phyloP scores from a whole-genome alignment of 1,140 invertebrate genomes.

The Trialeurodes vaporariorum region DNA sequence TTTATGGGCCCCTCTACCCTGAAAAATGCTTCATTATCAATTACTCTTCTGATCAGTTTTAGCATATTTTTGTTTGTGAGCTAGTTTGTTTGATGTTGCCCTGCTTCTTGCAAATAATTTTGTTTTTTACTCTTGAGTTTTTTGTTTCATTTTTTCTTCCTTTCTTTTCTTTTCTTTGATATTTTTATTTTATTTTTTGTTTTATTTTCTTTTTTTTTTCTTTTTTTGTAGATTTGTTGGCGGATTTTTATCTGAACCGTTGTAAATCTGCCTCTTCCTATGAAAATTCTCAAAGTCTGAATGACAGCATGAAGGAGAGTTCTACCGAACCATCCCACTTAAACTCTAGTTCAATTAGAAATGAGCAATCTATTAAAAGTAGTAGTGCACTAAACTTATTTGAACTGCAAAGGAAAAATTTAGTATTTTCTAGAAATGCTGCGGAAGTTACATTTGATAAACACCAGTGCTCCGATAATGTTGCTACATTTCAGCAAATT shows the following conservation, averaged over 20 bases:
- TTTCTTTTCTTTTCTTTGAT: neutral
- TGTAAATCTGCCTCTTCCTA: neutral
- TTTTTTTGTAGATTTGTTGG: neutral
- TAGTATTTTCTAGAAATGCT: no score
- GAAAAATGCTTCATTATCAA: no score
- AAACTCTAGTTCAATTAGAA: neutral
- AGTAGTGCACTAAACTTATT: neutral
- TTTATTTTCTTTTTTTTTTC: neutral
- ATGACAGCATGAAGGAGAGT: neutral
- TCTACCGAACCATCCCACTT: neutral
- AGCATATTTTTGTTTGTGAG: neutral
- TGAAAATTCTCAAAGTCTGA: neutral
- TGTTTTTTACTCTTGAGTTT: no score
- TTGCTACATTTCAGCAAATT: no score
- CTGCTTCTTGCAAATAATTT: no score
- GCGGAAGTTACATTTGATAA: no score
- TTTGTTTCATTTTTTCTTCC: neutral
- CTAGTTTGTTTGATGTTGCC: neutral
- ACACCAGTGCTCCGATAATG: no score
- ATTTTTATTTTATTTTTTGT: neutral
- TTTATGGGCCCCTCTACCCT: no score
- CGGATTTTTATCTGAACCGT: neutral
- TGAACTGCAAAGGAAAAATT: no score
- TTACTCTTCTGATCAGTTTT: no score
- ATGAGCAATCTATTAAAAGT: neutral